These are phyloP conservation scores for Equus quagga DNA, from an alignment of 2,113 vertebrate species.

Conservation along the genomic window DNA sequence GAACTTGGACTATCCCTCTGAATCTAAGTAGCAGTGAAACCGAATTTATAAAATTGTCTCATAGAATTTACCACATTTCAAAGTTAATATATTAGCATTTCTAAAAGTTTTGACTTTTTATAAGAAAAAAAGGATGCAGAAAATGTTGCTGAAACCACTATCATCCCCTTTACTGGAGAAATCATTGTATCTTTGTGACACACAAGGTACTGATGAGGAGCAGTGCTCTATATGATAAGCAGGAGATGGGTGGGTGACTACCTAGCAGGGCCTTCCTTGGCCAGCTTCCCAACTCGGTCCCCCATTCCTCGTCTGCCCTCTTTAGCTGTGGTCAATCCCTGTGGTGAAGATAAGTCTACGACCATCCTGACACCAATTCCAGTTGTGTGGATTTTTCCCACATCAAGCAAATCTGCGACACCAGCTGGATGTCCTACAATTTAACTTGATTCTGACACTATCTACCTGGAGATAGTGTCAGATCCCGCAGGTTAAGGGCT, in stretches of 20 bases:
- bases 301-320: accelerated
- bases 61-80: neutral
- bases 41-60: neutral
- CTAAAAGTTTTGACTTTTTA: neutral
- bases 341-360: neutral
- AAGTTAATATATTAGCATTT: neutral
- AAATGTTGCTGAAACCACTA: neutral
- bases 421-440: neutral
- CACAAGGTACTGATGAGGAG: neutral
- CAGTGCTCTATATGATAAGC: neutral
- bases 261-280: neutral
- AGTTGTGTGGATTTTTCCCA: neutral
- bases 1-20: neutral
- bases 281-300: neutral
- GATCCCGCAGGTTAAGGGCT: neutral
- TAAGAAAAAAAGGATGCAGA: neutral
- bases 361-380: neutral
- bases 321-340: neutral
- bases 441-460: neutral
- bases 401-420: neutral
- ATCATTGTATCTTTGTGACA: neutral
- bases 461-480: accelerated
- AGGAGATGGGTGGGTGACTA: accelerated
- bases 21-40: neutral
- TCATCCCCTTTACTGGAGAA: neutral